These are phyloP conservation scores for Cryptosula pallasiana DNA, from an alignment of 2,888 invertebrate species.

Conservation along the genomic window DNA sequence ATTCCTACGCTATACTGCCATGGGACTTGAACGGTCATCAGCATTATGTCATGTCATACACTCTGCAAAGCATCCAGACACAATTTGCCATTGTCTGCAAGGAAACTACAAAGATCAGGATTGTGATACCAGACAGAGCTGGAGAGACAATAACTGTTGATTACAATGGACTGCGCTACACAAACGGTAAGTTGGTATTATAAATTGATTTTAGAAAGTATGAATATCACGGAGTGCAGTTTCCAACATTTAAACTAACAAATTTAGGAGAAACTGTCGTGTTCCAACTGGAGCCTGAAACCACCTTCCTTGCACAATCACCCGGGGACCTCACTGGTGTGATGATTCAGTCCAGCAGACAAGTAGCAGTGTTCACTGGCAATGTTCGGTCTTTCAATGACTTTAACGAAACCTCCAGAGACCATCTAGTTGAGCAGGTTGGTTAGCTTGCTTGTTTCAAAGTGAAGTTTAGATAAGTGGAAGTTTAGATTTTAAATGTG, in stretches of 20 bases:
- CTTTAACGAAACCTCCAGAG: neutral
- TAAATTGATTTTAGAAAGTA: neutral
- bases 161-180: conserved; percentile 6
- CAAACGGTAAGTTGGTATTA: neutral
- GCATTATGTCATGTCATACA: conserved; percentile 11
- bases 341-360: neutral
- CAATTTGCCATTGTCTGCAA: conserved; percentile 16
- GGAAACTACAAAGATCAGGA: neutral
- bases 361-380: conserved; percentile 21
- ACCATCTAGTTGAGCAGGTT: conserved; percentile 24
- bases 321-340: conserved; percentile 23
- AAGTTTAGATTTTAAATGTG: too few species aligned
- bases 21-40: neutral
- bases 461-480: too few species aligned
- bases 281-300: neutral
- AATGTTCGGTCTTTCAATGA: conserved; percentile 21
- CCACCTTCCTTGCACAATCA: conserved; percentile 9
- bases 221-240: neutral
- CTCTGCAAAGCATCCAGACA: conserved; percentile 12
- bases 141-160: neutral
- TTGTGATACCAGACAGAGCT: neutral
- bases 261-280: neutral
- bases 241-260: neutral
- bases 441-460: too few species aligned
- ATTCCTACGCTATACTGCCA: conserved; percentile 1